Evolutionary conservation across 2,888 invertebrate genomes (phyloP).

Genomic region (Thalpophila matura): DNA sequence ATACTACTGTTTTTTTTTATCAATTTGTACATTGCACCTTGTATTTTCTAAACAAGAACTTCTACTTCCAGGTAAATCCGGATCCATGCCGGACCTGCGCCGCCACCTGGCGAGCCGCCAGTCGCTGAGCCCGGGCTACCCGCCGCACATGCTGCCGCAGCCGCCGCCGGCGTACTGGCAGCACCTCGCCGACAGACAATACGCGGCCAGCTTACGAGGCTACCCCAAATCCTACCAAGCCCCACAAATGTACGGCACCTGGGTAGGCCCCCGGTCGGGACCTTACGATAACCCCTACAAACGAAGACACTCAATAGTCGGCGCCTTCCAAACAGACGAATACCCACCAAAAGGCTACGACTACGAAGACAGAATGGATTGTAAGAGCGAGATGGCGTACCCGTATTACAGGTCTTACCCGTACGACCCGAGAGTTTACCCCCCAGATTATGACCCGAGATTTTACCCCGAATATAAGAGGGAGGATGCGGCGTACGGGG

Average conservation of each 20-base stretch:
- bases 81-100: constrained; percentile 88
- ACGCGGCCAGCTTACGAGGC: constrained; percentile 85
- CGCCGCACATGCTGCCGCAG: constrained; percentile 79
- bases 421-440: constrained; percentile 82
- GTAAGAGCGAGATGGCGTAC: constrained; percentile 86
- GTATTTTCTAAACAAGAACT: too few species aligned
- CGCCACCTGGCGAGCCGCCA: constrained; percentile 83
- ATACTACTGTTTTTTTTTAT: too few species aligned
- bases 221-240: constrained; percentile 79
- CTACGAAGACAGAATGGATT: constrained; percentile 83
- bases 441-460: constrained; percentile 84
- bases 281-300: constrained; percentile 89
- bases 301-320: constrained; percentile 89
- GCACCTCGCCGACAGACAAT: constrained; percentile 83
- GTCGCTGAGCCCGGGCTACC: constrained; percentile 82
- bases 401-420: constrained; percentile 80
- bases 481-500: constrained; percentile 85
- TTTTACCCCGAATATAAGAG: constrained; percentile 83
- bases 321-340: constrained; percentile 86
- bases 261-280: constrained; percentile 86
- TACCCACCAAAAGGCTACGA: constrained; percentile 84
- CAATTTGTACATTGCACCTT: too few species aligned
- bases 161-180: constrained; percentile 88
- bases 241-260: constrained; percentile 84
- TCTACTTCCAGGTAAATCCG: constrained; percentile 84